phyloP scores from a whole-genome alignment of 2,113 vertebrate species.

The Lepisosteus osseus region DNA sequence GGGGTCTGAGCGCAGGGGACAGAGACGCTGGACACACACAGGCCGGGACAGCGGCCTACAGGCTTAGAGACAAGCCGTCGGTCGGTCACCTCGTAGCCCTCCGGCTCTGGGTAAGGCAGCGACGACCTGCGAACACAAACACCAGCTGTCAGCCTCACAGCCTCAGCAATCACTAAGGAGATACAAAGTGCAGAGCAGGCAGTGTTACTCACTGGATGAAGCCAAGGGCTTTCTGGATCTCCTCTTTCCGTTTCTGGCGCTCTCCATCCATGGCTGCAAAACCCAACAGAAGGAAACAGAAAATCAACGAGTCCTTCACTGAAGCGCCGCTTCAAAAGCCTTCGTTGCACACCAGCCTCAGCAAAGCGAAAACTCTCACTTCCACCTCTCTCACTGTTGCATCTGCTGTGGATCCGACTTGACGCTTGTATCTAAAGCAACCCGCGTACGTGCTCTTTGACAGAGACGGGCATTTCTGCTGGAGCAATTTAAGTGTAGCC shows the following conservation, averaged over 20 bases:
- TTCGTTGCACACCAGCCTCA: background rate
- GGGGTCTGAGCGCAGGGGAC: background rate
- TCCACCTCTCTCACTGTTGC: background rate
- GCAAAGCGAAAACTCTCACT: too few species aligned
- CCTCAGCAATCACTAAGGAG: background rate
- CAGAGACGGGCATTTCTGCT: too few species aligned
- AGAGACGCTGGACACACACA: background rate
- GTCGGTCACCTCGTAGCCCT: slow-evolving; percentile 79
- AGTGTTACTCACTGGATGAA: slow-evolving; percentile 83
- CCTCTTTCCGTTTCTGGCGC: slow-evolving; percentile 80
- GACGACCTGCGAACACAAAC: slow-evolving; percentile 72
- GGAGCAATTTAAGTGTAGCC: too few species aligned
- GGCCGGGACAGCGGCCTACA: background rate
- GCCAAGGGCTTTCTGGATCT: slow-evolving; percentile 82
- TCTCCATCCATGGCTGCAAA: slow-evolving; percentile 64
- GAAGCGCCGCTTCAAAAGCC: slow-evolving; percentile 14
- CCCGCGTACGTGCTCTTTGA: too few species aligned
- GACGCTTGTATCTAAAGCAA: slow-evolving; percentile 5
- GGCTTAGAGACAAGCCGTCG: too few species aligned
- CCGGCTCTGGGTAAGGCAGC: slow-evolving; percentile 76
- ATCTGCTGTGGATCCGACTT: background rate
- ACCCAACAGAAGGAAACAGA: background rate
- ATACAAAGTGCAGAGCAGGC: background rate
- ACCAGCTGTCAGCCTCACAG: slow-evolving; percentile 10
- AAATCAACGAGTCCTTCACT: background rate